Evolutionary conservation across 2,797 vertebrate genomes (phyloP).

Genomic region (Amblyraja radiata): DNA sequence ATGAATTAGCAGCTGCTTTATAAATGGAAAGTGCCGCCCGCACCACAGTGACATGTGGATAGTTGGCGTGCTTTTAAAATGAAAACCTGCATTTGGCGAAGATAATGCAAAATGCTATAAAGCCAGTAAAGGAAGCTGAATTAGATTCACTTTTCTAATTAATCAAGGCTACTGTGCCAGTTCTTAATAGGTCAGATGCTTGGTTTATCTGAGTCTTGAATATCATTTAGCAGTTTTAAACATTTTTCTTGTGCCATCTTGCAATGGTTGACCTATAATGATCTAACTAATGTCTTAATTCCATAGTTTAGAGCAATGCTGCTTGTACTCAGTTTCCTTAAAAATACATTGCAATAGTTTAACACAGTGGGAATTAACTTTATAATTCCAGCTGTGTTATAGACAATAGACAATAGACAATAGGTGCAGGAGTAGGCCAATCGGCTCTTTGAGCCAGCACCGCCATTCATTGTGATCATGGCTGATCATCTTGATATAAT

Average conservation of each 20-base stretch:
- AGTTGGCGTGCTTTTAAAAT: not conserved
- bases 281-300: not conserved
- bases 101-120: not conserved
- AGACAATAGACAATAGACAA: too few species aligned
- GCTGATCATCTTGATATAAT: not conserved
- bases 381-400: not conserved
- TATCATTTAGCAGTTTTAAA: not conserved
- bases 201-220: not conserved
- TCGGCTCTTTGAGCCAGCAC: too few species aligned
- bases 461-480: too few species aligned
- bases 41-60: not conserved
- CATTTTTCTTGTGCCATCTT: not conserved
- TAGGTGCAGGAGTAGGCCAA: too few species aligned
- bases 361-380: not conserved
- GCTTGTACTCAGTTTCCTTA: not conserved
- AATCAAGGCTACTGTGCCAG: not conserved
- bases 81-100: not conserved
- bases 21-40: not conserved
- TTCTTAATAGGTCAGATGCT: not conserved
- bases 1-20: not conserved
- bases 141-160: not conserved
- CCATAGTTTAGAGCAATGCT: not conserved
- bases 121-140: not conserved
- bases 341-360: not conserved
- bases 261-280: not conserved